phyloP scores from a whole-genome alignment of 1,140 invertebrate species.

The Apis florea region DNA sequence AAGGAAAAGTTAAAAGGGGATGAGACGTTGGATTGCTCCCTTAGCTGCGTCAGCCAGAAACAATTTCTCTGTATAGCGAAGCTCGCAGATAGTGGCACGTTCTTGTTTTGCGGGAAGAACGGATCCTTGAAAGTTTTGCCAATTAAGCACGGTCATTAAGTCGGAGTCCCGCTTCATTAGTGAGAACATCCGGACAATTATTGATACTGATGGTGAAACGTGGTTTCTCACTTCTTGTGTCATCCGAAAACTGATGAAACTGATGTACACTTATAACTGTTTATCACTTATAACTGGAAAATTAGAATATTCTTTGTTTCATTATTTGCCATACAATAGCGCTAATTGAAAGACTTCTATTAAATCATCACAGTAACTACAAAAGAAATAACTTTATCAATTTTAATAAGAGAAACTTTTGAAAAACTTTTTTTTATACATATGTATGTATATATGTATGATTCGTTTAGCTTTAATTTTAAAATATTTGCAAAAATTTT shows the following conservation, averaged over 20 bases:
- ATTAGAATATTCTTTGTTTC: background rate
- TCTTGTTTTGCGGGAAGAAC: constrained; percentile 24
- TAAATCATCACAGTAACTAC: too few relatives aligned
- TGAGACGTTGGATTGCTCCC: background rate
- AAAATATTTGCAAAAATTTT: too few relatives aligned
- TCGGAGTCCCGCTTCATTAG: constrained; percentile 60
- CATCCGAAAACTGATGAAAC: constrained; percentile 23
- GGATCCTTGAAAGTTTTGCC: constrained; percentile 59
- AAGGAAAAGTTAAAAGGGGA: background rate
- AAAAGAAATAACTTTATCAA: too few relatives aligned
- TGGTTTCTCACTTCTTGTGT: constrained; percentile 23
- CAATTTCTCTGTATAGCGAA: constrained; percentile 15
- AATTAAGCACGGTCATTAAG: constrained; percentile 62
- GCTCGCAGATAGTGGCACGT: constrained; percentile 26
- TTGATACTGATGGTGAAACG: constrained; percentile 40
- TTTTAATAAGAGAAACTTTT: too few relatives aligned
- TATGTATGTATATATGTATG: too few relatives aligned
- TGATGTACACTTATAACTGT: constrained; percentile 1
- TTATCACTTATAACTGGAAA: background rate
- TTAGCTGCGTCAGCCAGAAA: constrained; percentile 1
- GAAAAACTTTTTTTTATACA: too few relatives aligned
- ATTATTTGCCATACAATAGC: background rate
- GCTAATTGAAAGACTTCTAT: background rate
- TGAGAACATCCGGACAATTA: constrained; percentile 61
- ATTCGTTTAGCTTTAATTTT: too few relatives aligned